A percentile compares a stretch with the other conserved stretches of the same genome.
Evolutionary conservation across 1,140 invertebrate species (phyloP).

Genomic region (Riptortus pedestris): DNA sequence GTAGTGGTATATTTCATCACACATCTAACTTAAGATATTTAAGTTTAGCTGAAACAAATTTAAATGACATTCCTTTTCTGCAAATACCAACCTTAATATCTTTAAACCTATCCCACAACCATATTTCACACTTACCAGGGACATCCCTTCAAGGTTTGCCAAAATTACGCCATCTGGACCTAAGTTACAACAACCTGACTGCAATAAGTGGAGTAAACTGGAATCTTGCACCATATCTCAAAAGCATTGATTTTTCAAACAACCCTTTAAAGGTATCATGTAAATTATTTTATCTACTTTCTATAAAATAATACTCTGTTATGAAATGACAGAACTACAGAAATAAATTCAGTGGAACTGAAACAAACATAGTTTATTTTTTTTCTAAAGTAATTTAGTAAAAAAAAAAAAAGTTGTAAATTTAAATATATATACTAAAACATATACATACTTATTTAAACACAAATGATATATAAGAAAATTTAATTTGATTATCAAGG

Average conservation of each 20-base stretch:
- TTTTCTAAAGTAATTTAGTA: too few species aligned
- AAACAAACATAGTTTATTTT: too few species aligned
- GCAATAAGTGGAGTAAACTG: constrained; percentile 52
- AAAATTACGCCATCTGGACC: constrained; percentile 50
- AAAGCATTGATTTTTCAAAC: constrained; percentile 50
- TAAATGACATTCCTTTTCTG: constrained; percentile 59
- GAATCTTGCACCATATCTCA: constrained; percentile 45
- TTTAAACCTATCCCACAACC: constrained; percentile 65
- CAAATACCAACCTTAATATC: constrained; percentile 57
- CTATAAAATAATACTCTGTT: too few species aligned
- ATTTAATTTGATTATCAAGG: too few species aligned
- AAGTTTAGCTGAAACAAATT: constrained; percentile 59
- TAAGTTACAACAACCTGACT: constrained; percentile 55
- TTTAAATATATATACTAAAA: too few species aligned
- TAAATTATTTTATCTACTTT: too few species aligned
- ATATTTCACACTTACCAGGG: constrained; percentile 49
- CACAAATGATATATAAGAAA: too few species aligned
- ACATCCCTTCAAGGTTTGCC: constrained; percentile 51
- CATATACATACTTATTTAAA: too few species aligned
- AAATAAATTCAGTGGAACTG: too few species aligned
- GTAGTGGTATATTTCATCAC: constrained; percentile 78
- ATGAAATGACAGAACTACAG: too few species aligned
- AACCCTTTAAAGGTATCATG: constrained; percentile 53
- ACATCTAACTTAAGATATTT: constrained; percentile 68
- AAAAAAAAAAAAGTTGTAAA: too few species aligned